Base-by-base conservation (phyloP, 2,888 invertebrate genomes). In the Limenitis arthemis region DNA sequence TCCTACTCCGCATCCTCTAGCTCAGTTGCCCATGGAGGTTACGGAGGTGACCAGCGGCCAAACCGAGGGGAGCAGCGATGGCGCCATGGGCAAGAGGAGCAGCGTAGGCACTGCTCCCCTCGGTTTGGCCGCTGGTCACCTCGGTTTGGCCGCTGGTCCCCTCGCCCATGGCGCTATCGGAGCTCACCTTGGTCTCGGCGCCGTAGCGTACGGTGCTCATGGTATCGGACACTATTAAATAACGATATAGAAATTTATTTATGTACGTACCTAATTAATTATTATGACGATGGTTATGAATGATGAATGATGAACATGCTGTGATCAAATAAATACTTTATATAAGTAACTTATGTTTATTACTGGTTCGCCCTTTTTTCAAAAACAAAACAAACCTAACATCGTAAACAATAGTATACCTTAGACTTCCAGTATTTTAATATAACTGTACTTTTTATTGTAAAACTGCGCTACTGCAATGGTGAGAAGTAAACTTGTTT, bases 21-120 rank as follows among this genome's bases (percentile, higher is more conserved):
- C 51, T 62, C 67, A 44, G 60, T 72, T 47, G 70, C 70, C 54
- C 64, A 62, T 47, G 61, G 70, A 39, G 57, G 57, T 6, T 47
- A n/a, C n/a, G n/a, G n/a, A n/a, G n/a, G n/a, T n/a, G n/a, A n/a
- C n/a, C n/a, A n/a, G n/a, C n/a, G n/a, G n/a, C 61, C 30, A 72
- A 61, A 28, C 72, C 72, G 44, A 77, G 68, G 5, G 78, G 70
- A 53, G 50, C 59, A n/a, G n/a, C n/a, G n/a, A n/a, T n/a, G n/a
- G n/a, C n/a, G n/a, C n/a, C n/a, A n/a, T n/a, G n/a, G n/a, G n/a
- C n/a, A n/a, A n/a, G n/a, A n/a, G n/a, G n/a, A n/a, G n/a, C n/a
- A n/a, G n/a, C n/a, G n/a, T n/a, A n/a, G n/a, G n/a, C n/a, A n/a
- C n/a, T n/a, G 59, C 50, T 53, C 70, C 78, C 5, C 68, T 77